Evolutionary conservation across 1,140 invertebrate genomes (phyloP).

Genomic region (Pseudomyrmex dendroicus): DNA sequence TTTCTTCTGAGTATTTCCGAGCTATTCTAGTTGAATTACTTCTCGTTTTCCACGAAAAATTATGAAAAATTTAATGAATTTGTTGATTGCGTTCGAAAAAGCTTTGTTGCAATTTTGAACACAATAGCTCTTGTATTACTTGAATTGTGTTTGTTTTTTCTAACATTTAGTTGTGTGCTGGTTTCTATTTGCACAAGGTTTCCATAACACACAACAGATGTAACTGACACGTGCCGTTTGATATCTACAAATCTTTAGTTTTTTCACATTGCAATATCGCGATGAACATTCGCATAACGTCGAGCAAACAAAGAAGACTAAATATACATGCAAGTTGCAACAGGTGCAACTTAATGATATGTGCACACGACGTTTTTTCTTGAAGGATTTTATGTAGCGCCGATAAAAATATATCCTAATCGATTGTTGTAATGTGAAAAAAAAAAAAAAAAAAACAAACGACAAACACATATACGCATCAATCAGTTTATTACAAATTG

Average conservation of each 20-base stretch:
- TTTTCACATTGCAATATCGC: not conserved
- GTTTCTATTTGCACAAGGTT: too few species aligned
- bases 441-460: not conserved
- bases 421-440: not conserved
- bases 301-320: not conserved
- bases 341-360: constrained; percentile 10
- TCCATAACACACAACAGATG: too few species aligned
- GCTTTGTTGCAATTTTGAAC: too few species aligned
- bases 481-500: not conserved
- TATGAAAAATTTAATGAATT: not conserved
- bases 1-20: not conserved
- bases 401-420: constrained; percentile 4
- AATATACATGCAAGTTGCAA: constrained; percentile 11
- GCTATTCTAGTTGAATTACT: not conserved
- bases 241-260: not conserved
- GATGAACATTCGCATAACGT: not conserved
- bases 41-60: not conserved
- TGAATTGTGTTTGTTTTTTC: too few species aligned
- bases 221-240: not conserved
- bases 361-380: not conserved
- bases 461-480: not conserved
- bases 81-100: too few species aligned
- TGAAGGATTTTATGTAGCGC: not conserved
- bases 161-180: too few species aligned
- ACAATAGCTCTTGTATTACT: too few species aligned